phyloP scores from a whole-genome alignment of 2,888 invertebrate genomes.

The Drosophila tanythrix region DNA sequence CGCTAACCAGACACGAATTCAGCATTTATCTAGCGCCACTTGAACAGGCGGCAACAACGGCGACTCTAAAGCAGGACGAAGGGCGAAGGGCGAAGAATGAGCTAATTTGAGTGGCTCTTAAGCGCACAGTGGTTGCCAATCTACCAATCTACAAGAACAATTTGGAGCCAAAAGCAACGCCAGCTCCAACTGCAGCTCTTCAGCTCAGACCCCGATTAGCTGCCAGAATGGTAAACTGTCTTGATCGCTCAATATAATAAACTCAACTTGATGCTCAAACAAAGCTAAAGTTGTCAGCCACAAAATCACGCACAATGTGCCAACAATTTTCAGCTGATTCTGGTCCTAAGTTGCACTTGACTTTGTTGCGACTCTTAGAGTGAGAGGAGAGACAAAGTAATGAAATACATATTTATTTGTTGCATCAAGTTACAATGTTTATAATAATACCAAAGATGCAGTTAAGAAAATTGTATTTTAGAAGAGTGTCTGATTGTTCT shows the following conservation, averaged over 20 bases:
- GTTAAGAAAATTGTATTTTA: neutral
- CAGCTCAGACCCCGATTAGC: neutral
- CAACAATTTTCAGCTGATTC: neutral
- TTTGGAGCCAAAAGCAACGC: neutral
- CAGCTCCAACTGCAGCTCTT: neutral
- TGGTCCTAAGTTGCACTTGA: neutral
- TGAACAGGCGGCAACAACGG: conserved; percentile 48
- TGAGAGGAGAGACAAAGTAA: neutral
- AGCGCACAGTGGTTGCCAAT: conserved; percentile 72
- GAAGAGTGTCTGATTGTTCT: neutral
- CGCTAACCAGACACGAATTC: conserved; percentile 80
- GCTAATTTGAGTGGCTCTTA: conserved; percentile 78
- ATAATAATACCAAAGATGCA: neutral
- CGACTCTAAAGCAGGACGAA: conserved; percentile 45
- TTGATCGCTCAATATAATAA: neutral
- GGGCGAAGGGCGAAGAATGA: conserved; percentile 45
- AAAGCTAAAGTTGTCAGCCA: neutral
- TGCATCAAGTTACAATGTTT: neutral
- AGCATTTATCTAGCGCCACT: conserved; percentile 81
- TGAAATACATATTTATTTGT: neutral
- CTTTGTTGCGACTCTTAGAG: neutral
- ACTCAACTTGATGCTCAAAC: neutral
- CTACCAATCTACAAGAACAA: conserved; percentile 4
- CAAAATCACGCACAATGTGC: neutral
- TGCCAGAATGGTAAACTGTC: neutral